These are phyloP conservation scores for Spea bombifrons DNA, from an alignment of 2,113 vertebrate genomes.

Conservation along the genomic window DNA sequence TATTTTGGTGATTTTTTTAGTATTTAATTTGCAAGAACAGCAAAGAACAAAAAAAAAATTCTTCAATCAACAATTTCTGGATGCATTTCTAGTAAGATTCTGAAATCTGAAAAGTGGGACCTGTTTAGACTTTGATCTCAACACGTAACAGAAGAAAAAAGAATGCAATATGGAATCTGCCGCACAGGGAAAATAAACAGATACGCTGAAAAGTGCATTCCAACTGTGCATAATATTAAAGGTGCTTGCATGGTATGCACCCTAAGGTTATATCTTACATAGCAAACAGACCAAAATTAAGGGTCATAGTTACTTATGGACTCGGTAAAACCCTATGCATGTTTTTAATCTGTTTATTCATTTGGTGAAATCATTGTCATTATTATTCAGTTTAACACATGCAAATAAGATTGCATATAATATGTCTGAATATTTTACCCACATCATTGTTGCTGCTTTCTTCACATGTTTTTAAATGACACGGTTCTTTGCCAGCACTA, in stretches of 20 bases:
- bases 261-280: constrained; percentile 53
- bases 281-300: constrained; percentile 50
- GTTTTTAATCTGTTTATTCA: constrained; percentile 17
- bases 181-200: neutral
- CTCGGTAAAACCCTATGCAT: constrained; percentile 31
- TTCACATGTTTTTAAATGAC: constrained; percentile 29
- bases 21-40: neutral
- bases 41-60: neutral
- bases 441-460: constrained; percentile 18
- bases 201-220: constrained; percentile 31
- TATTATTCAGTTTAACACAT: constrained; percentile 15
- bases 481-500: constrained; percentile 21
- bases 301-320: neutral
- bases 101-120: neutral
- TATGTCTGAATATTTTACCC: constrained; percentile 4
- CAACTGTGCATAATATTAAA: constrained; percentile 31
- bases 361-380: constrained; percentile 3
- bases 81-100: neutral
- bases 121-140: neutral
- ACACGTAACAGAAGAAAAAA: neutral
- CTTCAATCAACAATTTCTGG: neutral
- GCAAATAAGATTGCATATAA: constrained; percentile 1
- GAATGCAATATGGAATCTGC: neutral
- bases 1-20: neutral
- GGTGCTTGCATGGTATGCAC: constrained; percentile 60